phyloP scores from a whole-genome alignment of 1,140 invertebrate genomes.

The Chlorops oryzae region DNA sequence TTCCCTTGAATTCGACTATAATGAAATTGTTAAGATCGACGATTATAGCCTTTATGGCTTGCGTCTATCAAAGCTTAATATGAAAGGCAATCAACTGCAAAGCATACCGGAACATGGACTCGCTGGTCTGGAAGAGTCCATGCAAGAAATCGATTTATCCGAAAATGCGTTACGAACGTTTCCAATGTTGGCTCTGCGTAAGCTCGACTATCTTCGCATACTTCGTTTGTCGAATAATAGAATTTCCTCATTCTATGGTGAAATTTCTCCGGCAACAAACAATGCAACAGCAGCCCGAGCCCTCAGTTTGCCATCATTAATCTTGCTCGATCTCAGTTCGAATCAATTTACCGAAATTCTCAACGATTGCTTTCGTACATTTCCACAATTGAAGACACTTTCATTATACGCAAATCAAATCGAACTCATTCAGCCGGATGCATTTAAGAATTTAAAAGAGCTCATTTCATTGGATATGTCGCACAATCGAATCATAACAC shows the following conservation, averaged over 20 bases:
- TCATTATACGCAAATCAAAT: conserved; percentile 81
- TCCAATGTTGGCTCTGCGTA: conserved; percentile 69
- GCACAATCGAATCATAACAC: conserved; percentile 74
- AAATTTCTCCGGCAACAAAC: conserved; percentile 37
- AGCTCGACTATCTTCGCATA: conserved; percentile 65
- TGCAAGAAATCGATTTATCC: conserved; percentile 76
- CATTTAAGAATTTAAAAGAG: conserved; percentile 65
- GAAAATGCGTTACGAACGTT: conserved; percentile 79
- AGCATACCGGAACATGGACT: conserved; percentile 79
- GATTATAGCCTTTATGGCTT: conserved; percentile 83
- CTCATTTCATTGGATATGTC: conserved; percentile 81
- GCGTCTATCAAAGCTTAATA: conserved; percentile 71
- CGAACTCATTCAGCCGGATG: conserved; percentile 66
- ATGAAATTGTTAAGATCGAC: conserved; percentile 73
- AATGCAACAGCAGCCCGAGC: conserved; percentile 40
- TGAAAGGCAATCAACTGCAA: conserved; percentile 74
- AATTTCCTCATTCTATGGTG: conserved; percentile 53
- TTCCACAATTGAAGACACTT: conserved; percentile 70
- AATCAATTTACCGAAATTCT: conserved; percentile 73
- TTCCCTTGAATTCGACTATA: conserved; percentile 77
- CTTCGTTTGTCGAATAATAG: conserved; percentile 79
- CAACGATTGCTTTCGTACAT: conserved; percentile 69
- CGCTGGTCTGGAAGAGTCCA: conserved; percentile 70
- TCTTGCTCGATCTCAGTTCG: conserved; percentile 76
- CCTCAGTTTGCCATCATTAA: conserved; percentile 62